phyloP scores from a whole-genome alignment of 2,113 vertebrate species.

The Ondatra zibethicus region DNA sequence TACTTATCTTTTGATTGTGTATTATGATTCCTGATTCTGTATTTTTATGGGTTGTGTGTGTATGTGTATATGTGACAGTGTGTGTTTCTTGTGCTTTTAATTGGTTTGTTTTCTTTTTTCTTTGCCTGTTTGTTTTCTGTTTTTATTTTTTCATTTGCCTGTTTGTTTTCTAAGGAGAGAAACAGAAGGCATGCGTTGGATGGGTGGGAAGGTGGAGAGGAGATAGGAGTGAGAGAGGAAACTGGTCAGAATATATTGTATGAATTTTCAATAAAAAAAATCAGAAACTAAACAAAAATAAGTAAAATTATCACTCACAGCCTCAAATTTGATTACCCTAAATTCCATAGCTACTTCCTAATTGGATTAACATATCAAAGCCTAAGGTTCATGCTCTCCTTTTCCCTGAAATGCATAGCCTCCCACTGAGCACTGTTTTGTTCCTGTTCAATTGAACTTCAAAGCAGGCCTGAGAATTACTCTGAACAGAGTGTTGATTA shows the following conservation, averaged over 20 bases:
- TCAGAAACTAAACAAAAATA: neutral
- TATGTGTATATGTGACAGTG: neutral
- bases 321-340: slow-evolving; percentile 56
- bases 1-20: neutral
- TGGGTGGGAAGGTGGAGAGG: neutral
- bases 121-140: neutral
- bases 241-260: neutral
- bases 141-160: neutral
- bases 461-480: slow-evolving; percentile 4
- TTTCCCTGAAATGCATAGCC: slow-evolving; percentile 66
- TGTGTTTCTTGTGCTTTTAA: neutral
- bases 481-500: slow-evolving; percentile 12
- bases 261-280: neutral
- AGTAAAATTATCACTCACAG: neutral
- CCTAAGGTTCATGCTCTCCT: slow-evolving; percentile 14
- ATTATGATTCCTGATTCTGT: neutral
- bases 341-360: slow-evolving; percentile 50
- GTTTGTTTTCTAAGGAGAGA: neutral
- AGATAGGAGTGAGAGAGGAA: neutral
- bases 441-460: slow-evolving; percentile 40
- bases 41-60: neutral
- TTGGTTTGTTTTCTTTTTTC: neutral
- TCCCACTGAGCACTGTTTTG: neutral
- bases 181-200: neutral
- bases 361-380: slow-evolving; percentile 71